Conservation (phyloP, 2,888 invertebrate species). For the Cryptocheilus praepositus region DNA sequence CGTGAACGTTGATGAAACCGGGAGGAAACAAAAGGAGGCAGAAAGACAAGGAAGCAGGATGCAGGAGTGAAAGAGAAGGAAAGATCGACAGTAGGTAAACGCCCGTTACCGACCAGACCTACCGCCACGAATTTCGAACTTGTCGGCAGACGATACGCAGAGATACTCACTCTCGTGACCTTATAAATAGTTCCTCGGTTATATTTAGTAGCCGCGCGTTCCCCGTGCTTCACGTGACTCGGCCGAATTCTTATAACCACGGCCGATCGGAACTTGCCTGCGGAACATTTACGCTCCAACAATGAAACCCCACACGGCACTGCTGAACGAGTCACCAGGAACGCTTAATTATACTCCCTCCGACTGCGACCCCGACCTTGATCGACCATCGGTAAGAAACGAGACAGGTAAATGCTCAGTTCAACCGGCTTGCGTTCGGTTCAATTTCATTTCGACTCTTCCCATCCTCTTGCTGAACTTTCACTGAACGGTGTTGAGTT, state of each 20-base stretch:
- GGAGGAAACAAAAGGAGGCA: no score
- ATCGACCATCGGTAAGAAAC: conserved; percentile 40
- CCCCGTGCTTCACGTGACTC: conserved; percentile 12
- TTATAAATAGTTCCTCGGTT: conserved; percentile 54
- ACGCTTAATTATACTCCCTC: conserved; percentile 4
- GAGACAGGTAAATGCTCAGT: not conserved
- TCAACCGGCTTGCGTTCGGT: not conserved
- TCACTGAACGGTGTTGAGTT: no score
- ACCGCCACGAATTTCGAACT: conserved; percentile 12
- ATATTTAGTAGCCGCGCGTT: conserved; percentile 52
- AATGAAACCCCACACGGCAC: conserved; percentile 13
- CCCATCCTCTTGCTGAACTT: no score
- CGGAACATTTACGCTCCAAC: conserved; percentile 14
- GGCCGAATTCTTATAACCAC: conserved; percentile 9
- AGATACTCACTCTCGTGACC: conserved; percentile 26
- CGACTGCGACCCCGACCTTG: conserved; percentile 11
- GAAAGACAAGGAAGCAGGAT: no score
- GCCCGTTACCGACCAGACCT: conserved; percentile 28
- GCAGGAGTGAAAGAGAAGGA: no score
- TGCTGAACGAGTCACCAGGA: not conserved
- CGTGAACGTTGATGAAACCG: no score
- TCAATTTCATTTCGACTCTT: no score
- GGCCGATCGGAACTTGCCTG: not conserved
- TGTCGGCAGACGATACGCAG: not conserved
- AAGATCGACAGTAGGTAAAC: conserved; percentile 34